Base-by-base conservation (phyloP, 2,797 vertebrate genomes). In the Poecilia gillii region DNA sequence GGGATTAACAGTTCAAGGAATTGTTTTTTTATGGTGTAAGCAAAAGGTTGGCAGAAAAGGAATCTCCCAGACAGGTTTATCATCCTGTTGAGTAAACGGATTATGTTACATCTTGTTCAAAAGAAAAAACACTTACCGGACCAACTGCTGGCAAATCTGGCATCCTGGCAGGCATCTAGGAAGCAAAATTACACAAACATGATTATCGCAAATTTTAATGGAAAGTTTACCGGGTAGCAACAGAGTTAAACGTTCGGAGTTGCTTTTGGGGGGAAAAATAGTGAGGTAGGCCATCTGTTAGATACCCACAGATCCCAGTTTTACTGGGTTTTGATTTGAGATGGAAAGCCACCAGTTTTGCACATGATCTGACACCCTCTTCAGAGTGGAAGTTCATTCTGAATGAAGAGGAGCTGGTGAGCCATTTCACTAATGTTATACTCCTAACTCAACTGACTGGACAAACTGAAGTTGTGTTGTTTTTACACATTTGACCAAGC, bases 151-250 rank as follows among this genome's bases (percentile, higher is more conserved):
- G 93, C 99, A 99, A 92, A 99, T 99, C 87, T 99, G 98, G 94
- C 99, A 99, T 98, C 98, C 99, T 97, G 99, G 98, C 97, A 99
- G 98, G 94, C 99, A 99, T 96, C 99, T 99, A 90, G 46, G 91
- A 92, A 90, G 88, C 94, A 36, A 81, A 68, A 85, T 70, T 78
- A 91, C 43, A 81, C 46, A 3, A 70, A 88, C 6, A 70, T 31
- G 3, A 74, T 88, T n/a, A 83, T 73, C 16, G 81, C 2, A 23
- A 4, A 53, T 74, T 76, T 62, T 18, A 64, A 81, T 25, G 20
- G 53, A 53, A 76, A 45, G 5, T 41, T 23, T 12, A 71, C 53
- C 31, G 3, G 70, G 6, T 64, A 31, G 2, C 3, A 74, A 46
- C 36, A n/a, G 33, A n/a, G 51, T 18, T 36, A 66, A 66, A 39